These are phyloP conservation scores for Ashinkailepas kermadecensis DNA, from an alignment of 2,888 invertebrate species.

Conservation along the genomic window DNA sequence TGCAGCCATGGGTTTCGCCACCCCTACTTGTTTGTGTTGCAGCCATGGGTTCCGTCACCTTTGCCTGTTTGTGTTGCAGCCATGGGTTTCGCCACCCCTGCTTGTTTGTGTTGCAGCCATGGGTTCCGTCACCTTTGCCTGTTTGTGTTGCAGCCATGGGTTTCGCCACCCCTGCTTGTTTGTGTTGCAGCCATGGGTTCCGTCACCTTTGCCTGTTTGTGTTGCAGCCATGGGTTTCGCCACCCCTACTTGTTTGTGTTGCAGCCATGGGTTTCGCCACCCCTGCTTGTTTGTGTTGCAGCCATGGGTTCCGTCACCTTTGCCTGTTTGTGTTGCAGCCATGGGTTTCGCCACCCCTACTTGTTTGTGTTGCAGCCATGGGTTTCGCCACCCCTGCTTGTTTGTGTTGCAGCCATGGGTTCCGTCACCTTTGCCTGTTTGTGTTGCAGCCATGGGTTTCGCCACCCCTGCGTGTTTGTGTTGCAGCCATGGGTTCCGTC, in stretches of 20 bases:
- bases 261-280: background rate
- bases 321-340: too few relatives aligned
- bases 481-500: too few relatives aligned
- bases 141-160: too few relatives aligned
- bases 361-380: background rate
- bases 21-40: background rate
- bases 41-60: background rate
- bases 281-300: background rate
- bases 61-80: too few relatives aligned
- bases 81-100: too few relatives aligned
- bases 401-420: too few relatives aligned
- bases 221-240: too few relatives aligned
- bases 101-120: background rate
- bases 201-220: background rate
- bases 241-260: background rate
- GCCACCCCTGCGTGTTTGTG: too few relatives aligned
- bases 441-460: too few relatives aligned
- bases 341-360: too few relatives aligned
- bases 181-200: constrained; percentile 4
- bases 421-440: too few relatives aligned
- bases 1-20: too few relatives aligned
- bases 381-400: background rate
- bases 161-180: background rate
- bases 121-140: background rate
- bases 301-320: background rate